phyloP scores from a whole-genome alignment of 2,888 invertebrate species.

The Clanis bilineata region DNA sequence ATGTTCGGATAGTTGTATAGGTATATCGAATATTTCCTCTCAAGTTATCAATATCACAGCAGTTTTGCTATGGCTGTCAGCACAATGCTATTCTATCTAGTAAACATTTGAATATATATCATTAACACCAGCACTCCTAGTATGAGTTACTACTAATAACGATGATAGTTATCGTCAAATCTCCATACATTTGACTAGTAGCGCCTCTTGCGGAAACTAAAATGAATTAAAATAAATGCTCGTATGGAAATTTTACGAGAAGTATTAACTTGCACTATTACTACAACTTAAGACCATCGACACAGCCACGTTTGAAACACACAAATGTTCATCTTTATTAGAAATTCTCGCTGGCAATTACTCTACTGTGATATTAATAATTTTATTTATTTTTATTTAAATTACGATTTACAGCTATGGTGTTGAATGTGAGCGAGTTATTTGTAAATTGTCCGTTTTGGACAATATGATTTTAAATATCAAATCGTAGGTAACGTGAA shows the following conservation, averaged over 20 bases:
- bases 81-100: constrained; percentile 21
- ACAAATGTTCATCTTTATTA: too few species aligned
- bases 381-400: constrained; percentile 76
- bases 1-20: constrained; percentile 41
- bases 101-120: neutral
- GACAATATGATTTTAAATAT: constrained; percentile 58
- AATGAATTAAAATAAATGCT: too few species aligned
- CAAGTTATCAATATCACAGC: constrained; percentile 79
- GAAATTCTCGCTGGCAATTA: constrained; percentile 76
- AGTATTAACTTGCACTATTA: too few species aligned
- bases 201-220: too few species aligned
- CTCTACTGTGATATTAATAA: constrained; percentile 81
- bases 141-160: too few species aligned
- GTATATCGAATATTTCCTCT: constrained; percentile 40
- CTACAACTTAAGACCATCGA: too few species aligned
- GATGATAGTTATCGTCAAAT: too few species aligned
- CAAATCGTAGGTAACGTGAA: constrained; percentile 44
- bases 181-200: too few species aligned
- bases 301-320: too few species aligned
- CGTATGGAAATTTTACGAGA: too few species aligned
- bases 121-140: too few species aligned
- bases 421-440: constrained; percentile 61
- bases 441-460: constrained; percentile 66
- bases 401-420: constrained; percentile 71
- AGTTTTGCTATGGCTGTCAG: constrained; percentile 70